Percentiles rank a stretch among this genome's conserved stretches.
phyloP scores from a whole-genome alignment of 2,113 vertebrate species.

The Alexandromys fortis region DNA sequence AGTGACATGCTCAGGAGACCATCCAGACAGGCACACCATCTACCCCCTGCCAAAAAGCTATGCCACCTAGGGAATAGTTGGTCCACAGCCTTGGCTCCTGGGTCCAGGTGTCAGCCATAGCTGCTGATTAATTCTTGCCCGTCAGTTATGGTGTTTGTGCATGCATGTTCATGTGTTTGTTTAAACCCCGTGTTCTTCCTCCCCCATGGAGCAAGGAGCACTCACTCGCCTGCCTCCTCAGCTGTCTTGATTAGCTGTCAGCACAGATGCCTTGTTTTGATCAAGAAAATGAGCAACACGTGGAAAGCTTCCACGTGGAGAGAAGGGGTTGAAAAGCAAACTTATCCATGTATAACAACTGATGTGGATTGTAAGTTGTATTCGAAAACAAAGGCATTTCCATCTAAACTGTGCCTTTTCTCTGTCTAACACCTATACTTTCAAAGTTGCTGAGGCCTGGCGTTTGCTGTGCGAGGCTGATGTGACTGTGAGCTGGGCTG shows the following conservation, averaged over 20 bases:
- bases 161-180: background rate
- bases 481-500: background rate
- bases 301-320: background rate
- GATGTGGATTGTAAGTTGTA: background rate
- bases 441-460: background rate
- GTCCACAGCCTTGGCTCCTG: background rate
- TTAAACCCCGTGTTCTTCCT: constrained; percentile 1
- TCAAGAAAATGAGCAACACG: background rate
- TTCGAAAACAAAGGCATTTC: background rate
- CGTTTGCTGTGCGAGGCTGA: background rate
- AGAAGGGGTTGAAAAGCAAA: constrained; percentile 1
- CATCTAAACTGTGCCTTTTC: background rate
- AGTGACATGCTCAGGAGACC: background rate
- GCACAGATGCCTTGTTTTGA: constrained; percentile 27
- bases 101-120: background rate
- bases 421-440: background rate
- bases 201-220: background rate
- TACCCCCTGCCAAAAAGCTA: background rate
- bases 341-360: background rate
- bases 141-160: background rate
- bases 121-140: background rate
- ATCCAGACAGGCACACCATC: background rate
- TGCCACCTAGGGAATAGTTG: background rate
- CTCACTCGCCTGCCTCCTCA: background rate
- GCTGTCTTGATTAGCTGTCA: background rate